Base-by-base conservation (phyloP, 2,888 invertebrate genomes). In the Epistrophella euchroma region DNA sequence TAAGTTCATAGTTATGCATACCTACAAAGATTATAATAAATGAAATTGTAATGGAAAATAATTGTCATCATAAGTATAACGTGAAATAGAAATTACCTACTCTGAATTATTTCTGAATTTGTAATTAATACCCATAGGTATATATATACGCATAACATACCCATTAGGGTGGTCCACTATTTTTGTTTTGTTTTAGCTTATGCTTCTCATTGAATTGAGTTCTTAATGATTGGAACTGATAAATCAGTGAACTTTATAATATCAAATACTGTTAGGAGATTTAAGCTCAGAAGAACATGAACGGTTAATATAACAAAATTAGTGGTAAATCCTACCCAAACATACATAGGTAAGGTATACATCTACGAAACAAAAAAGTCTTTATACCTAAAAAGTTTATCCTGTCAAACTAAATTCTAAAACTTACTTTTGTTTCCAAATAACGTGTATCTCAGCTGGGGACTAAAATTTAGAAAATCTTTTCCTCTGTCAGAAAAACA, bases 401-500 rank as follows among this genome's bases (percentile, higher is more conserved):
- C 43, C 62, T 62, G 43, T 62, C 43, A 62, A 62, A 62, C 13
- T 11, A n/a, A 62, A n/a, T 62, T 62, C n/a, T 13, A 15, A 25
- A 25, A 62, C 11, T 43, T 5, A 62, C 25, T 80, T 74, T 22
- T 62, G 19, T 35, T 68, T 56, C 55, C 10, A 40, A 35, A 68
- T 35, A n/a, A n/a, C n/a, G n/a, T n/a, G n/a, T 17, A 35, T 37
- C 55, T 66, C 64, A 66, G 28, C 66, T 66, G 47, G 9, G 66
- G 47, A 32, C 37, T 25, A 11, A 22, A 35, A 45, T 55, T 68
- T 60, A 56, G 58, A 68, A 74, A 64, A 64, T 64, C 64, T 32
- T 64, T 55, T 68, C 47, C 17, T 22, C 40, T 60, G 25, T 25
- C 70, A 62, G 7, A 15, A 32, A 17, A 35, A 15, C 11, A 1